Evolutionary conservation across 2,888 invertebrate genomes (phyloP), one percentile per base, ranked within the genome.

Genomic region (Euplexia lucipara): DNA sequence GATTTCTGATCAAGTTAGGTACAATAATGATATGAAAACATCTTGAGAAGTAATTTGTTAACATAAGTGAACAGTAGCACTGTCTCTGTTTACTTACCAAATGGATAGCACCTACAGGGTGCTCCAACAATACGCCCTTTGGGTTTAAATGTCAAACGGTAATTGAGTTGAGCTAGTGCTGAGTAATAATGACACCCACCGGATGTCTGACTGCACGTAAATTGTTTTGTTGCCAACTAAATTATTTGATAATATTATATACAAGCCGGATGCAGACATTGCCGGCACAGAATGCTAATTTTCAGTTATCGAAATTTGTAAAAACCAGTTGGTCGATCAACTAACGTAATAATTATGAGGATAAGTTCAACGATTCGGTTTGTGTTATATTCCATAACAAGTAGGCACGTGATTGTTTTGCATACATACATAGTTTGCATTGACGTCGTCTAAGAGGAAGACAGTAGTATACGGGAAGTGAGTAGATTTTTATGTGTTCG

Each of bases 141-240:
- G 78, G 80, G 82, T 85, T 80, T 79, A 85, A 86, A 86, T 85
- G 86, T 87, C 85, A 86, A 85, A 81, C 82, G 80, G 77, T 88
- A 86, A 89, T 88, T 84, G 82, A 84, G 80, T 79, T 80, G 74
- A 75, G 71, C 82, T 64, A 77, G 82, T 79, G 73, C 75, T 79
- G 73, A 66, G 70, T 76, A 68, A 75, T 76, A 78, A 81, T 78
- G 78, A 83, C 81, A 83, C 69, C 81, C 77, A 82, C 84, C 85
- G 86, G 85, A 85, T 85, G 78, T 83, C 71, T 76, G 70, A 65
- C 54, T 80, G 73, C 71, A 79, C 64, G 72, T 78, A 72, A 81
- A 83, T 82, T 81, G 78, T 78, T 75, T 70, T 59, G 69, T 74
- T 78, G 52, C 52, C 42, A 72, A 67, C 65, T 59, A 71, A 80